phyloP scores from a whole-genome alignment of 1,140 invertebrate genomes.

The Parapsyche elsis region DNA sequence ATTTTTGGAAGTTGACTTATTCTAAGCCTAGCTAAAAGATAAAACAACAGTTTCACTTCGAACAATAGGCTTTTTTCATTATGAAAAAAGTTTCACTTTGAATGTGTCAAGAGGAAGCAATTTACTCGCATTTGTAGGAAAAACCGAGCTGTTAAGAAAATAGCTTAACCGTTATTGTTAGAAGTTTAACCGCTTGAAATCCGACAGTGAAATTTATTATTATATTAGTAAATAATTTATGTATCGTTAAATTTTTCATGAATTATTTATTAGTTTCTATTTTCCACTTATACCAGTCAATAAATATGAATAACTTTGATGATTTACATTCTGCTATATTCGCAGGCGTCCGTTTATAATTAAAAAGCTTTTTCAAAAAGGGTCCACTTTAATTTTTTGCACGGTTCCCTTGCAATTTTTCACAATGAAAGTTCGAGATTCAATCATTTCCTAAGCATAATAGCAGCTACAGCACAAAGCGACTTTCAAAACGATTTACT shows the following conservation, averaged over 20 bases:
- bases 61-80: slow-evolving; percentile 11
- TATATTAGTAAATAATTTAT: too few relatives aligned
- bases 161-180: not conserved
- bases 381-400: not conserved
- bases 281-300: too few relatives aligned
- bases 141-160: slow-evolving; percentile 1
- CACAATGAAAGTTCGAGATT: too few relatives aligned
- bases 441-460: too few relatives aligned
- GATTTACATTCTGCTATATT: too few relatives aligned
- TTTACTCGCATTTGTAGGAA: not conserved
- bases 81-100: slow-evolving; percentile 8
- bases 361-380: not conserved
- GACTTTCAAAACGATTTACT: too few relatives aligned
- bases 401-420: too few relatives aligned
- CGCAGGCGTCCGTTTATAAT: not conserved
- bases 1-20: not conserved
- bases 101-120: not conserved
- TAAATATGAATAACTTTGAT: too few relatives aligned
- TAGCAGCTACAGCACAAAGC: too few relatives aligned
- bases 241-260: too few relatives aligned
- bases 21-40: not conserved
- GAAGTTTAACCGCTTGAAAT: not conserved
- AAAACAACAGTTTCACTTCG: not conserved
- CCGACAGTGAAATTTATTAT: not conserved
- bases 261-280: too few relatives aligned